Evolutionary conservation across 2,888 invertebrate genomes (phyloP).

Genomic region (Endomychus coccineus): DNA sequence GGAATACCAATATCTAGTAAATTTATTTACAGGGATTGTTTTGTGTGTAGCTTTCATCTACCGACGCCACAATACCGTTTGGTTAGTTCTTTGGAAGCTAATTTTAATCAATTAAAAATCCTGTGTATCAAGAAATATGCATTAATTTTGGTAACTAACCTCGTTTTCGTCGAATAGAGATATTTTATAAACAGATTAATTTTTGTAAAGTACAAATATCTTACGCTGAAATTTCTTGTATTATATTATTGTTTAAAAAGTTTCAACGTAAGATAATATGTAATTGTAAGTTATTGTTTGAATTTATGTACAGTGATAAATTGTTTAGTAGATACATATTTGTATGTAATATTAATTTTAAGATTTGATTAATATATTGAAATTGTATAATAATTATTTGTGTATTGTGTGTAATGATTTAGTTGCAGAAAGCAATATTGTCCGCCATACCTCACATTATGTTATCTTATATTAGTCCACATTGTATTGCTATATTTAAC

Average conservation of each 20-base stretch:
- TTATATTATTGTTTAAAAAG: constrained; percentile 2
- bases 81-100: too few species aligned
- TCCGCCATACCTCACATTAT: background rate
- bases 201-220: constrained; percentile 7
- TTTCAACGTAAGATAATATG: constrained; percentile 6
- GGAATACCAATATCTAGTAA: too few species aligned
- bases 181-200: constrained; percentile 6
- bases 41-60: too few species aligned
- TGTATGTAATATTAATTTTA: background rate
- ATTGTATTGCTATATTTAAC: too few species aligned
- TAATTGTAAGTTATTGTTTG: too few species aligned
- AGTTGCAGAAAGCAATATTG: constrained; percentile 1
- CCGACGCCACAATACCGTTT: too few species aligned
- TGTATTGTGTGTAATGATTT: background rate
- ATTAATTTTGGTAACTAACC: too few species aligned
- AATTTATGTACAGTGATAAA: background rate
- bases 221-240: constrained; percentile 5
- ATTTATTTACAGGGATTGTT: too few species aligned
- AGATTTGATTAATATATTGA: constrained; percentile 1
- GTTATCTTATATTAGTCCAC: background rate
- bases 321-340: background rate
- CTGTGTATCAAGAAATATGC: too few species aligned
- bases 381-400: constrained; percentile 1
- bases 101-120: too few species aligned
- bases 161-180: too few species aligned